phyloP scores from a whole-genome alignment of 2,888 invertebrate genomes.

The Coelogynopora nodosa region DNA sequence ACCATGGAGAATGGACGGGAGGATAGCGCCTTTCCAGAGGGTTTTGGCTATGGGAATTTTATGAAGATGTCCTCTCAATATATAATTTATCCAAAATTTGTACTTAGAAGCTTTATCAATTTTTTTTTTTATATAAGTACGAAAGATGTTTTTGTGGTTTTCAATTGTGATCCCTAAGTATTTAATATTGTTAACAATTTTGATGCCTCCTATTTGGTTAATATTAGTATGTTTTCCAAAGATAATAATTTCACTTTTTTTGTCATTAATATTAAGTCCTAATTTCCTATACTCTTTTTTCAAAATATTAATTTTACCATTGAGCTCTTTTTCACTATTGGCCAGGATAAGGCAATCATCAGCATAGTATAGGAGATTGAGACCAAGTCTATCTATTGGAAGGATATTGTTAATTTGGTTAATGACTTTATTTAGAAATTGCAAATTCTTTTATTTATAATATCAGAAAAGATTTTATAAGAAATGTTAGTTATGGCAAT shows the following conservation, averaged over 20 bases:
- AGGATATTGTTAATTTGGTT: neutral
- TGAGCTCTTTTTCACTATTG: conserved; percentile 29
- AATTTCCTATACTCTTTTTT: conserved; percentile 13
- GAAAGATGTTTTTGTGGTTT: neutral
- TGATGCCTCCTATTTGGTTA: neutral
- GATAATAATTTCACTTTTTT: conserved; percentile 22
- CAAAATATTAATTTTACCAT: conserved; percentile 2
- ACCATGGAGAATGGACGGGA: neutral
- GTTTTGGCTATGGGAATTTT: neutral
- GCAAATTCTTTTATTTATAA: neutral
- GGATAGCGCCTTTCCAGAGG: neutral
- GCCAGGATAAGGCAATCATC: conserved; percentile 25
- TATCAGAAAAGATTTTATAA: conserved; percentile 18
- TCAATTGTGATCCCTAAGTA: neutral
- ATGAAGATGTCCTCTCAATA: neutral
- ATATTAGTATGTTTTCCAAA: neutral
- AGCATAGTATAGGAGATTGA: conserved; percentile 29
- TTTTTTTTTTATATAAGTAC: neutral
- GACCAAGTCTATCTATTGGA: neutral
- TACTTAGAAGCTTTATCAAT: conserved; percentile 6
- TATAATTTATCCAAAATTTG: neutral
- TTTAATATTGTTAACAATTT: conserved; percentile 17
- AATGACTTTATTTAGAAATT: conserved; percentile 5
- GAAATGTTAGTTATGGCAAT: neutral
- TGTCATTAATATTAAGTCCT: conserved; percentile 16